Evolutionary conservation across 1,140 invertebrate species (phyloP).

Genomic region (Drosophila takahashii): DNA sequence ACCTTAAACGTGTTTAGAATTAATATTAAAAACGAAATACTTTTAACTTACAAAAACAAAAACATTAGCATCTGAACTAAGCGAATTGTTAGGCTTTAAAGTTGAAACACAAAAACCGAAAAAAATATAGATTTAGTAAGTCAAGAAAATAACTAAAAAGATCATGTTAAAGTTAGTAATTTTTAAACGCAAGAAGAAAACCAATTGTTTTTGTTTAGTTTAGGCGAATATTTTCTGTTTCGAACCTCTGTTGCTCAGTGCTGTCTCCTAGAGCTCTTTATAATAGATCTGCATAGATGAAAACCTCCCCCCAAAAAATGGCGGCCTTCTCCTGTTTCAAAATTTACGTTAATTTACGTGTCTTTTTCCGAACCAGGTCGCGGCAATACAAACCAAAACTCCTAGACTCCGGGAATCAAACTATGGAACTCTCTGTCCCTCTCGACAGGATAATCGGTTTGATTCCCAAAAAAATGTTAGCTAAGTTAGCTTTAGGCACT

Average conservation of each 20-base stretch:
- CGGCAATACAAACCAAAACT: conserved; percentile 71
- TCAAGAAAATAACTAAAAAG: conserved; percentile 18
- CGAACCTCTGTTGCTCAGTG: conserved; percentile 70
- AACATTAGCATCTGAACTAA: conserved; percentile 69
- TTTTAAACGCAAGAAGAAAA: conserved; percentile 59
- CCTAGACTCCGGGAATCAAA: conserved; percentile 63
- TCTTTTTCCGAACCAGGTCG: conserved; percentile 52
- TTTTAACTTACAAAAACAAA: conserved; percentile 58
- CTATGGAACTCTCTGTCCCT: conserved; percentile 18
- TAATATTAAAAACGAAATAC: conserved; percentile 75
- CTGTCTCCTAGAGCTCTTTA: conserved; percentile 70
- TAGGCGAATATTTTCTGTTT: conserved; percentile 40
- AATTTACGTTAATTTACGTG: conserved; percentile 29
- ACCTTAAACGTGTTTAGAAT: conserved; percentile 79
- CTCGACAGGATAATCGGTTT: conserved; percentile 12
- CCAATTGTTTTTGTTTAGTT: conserved; percentile 61
- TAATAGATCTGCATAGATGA: conserved; percentile 23
- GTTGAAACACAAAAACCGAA: conserved; percentile 55
- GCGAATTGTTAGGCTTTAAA: conserved; percentile 75
- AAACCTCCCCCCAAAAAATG: conserved; percentile 22
- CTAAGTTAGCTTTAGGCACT: conserved; percentile 71
- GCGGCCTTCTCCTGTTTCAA: conserved; percentile 57
- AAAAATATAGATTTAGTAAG: conserved; percentile 33
- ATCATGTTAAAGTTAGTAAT: conserved; percentile 71
- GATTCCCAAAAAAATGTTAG: conserved; percentile 43